Evolutionary conservation across 2,113 vertebrate genomes (phyloP), one percentile per base, ranked within the genome.

Genomic region (Theristicus caerulescens): DNA sequence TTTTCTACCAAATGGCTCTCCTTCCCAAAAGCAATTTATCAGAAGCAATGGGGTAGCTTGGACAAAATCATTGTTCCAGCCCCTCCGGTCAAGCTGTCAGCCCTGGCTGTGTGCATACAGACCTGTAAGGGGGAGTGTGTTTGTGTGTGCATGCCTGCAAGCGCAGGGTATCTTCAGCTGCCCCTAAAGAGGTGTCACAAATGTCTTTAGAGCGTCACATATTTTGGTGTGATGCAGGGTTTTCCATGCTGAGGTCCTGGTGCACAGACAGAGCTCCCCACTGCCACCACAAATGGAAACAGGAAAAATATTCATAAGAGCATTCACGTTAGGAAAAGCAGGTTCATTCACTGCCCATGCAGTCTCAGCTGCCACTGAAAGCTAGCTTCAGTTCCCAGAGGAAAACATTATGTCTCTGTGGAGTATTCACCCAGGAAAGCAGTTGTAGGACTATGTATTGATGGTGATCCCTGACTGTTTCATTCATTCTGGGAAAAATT

Each of bases 251-350:
- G 59, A 46, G 8, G 8, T 65, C 42, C 44, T 47, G 24, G 20
- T 52, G 19, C 31, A 7, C 14, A 46, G 27, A 2, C 31, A 80
- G 58, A 85, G 31, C 19, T 82, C 34, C 29, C 13, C 57, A 13
- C 15, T 80, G 61, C 25, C n/a, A 38, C 16, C 24, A 38, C 36
- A 66, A 62, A 16, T 0, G 4, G 15, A 42, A 29, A 57, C n/a
- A 49, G 6, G 3, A 76, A 65, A 46, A n/a, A 8, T 26, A 16
- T 18, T 44, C 7, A 4, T 12, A 38, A 32, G 51, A 44, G 3
- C 0, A 0, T 21, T 27, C 2, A 7, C 7, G 2, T 7, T 7
- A 34, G 34, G 47, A 70, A 40, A 52, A 49, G 24, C 18, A 42
- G 27, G 11, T 40, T 90, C 4, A 2, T 72, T 47, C 17, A 5